Conservation (phyloP, 2,888 invertebrate genomes). For the Sarcophaga caerulescens region DNA sequence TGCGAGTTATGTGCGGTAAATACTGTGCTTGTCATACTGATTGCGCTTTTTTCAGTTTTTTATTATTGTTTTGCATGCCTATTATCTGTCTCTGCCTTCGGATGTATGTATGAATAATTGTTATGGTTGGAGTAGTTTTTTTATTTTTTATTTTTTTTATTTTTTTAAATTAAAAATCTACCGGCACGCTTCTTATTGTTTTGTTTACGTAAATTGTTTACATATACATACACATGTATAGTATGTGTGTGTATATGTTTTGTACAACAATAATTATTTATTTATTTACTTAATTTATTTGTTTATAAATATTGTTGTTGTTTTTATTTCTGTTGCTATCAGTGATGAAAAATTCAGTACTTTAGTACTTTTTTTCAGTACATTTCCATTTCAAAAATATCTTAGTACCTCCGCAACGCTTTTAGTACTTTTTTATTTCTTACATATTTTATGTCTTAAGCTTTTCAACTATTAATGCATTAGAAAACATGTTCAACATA, state of each 20-base stretch:
- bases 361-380: too few species aligned
- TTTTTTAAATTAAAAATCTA: constrained; percentile 21
- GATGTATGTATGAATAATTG: neutral
- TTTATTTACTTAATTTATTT: neutral
- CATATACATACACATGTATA: neutral
- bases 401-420: too few species aligned
- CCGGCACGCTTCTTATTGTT: constrained; percentile 26
- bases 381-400: too few species aligned
- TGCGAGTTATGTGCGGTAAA: constrained; percentile 34
- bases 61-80: neutral
- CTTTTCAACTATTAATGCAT: too few species aligned
- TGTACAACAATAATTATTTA: neutral
- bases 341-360: too few species aligned
- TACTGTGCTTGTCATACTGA: constrained; percentile 29
- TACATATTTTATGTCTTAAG: too few species aligned
- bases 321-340: neutral
- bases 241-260: too few species aligned
- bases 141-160: neutral
- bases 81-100: neutral
- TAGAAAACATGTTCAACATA: too few species aligned
- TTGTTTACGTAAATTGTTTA: constrained; percentile 30
- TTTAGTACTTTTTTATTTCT: too few species aligned
- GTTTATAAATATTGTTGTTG: neutral
- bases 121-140: neutral
- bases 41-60: constrained; percentile 7